Base-by-base conservation (phyloP, 2,888 invertebrate genomes). In the Plebejus anna region DNA sequence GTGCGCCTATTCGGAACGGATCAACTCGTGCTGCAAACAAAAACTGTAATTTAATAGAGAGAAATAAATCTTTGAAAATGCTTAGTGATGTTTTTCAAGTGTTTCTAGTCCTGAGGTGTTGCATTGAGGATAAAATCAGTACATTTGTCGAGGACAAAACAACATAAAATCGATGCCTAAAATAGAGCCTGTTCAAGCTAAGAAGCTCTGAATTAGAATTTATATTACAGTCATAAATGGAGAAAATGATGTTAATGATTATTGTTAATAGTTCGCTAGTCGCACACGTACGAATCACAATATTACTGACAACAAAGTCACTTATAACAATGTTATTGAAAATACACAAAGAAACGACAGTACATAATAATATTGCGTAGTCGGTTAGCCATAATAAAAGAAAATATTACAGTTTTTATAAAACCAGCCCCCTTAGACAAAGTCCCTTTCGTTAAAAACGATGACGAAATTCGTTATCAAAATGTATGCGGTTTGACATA, bases 21-120 rank as follows among this genome's bases (percentile, higher is more conserved):
- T 73, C 73, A 73, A 42, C 73, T 51, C 47, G 72, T 55, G 73
- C 73, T 73, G 32, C 51, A 55, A 55, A 66, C 32, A 51, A 73
- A 51, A 73, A 55, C 55, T 22, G 13, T 32, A 66, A 32, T 66
- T 66, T 36, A 66, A 13, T 32, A 32, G 66, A 66, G 11, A 66
- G 13, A 11, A 66, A 66, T 16, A 66, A 36, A 66, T 66, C 32
- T 66, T 66, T 32, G 32, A 66, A 66, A 66, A 66, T 1, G 66
- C 1, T 36, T 13, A 13, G 16, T 66, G 32, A 16, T 66, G 13
- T 28, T 61, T 66, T 32, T 66, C n/a, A 28, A 28, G 9, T 61
- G 28, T 7, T 22, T 4, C 13, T 55, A 55, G 16, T 1, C 16
- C 16, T 51, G 51, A 47, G 47, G 11, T 3, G 47, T 11, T 47